These are phyloP conservation scores for Hirundichthys speculiger DNA, from an alignment of 2,113 vertebrate species.

Conservation along the genomic window DNA sequence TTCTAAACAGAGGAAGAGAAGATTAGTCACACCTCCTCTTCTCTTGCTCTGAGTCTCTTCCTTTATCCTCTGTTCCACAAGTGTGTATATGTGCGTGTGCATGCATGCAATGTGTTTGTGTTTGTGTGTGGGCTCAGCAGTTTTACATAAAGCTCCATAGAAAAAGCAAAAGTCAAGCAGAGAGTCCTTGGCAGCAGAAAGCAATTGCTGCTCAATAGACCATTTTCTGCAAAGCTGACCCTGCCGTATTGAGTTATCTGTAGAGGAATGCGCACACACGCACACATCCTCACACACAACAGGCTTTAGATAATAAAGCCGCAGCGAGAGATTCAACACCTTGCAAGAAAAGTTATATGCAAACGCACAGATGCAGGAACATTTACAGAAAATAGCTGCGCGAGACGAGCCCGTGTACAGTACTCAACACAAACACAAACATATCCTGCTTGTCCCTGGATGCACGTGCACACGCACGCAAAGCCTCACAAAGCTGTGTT, in stretches of 20 bases:
- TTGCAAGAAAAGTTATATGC: not conserved
- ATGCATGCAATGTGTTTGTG: conserved; percentile 24
- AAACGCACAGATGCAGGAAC: conserved; percentile 1
- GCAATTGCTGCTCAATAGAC: conserved; percentile 67
- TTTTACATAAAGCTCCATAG: conserved; percentile 74
- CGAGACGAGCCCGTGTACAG: not conserved
- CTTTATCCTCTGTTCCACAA: conserved; percentile 69
- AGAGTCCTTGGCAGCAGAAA: conserved; percentile 69
- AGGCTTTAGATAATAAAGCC: conserved; percentile 28
- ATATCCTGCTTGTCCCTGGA: not conserved
- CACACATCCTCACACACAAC: conserved; percentile 8
- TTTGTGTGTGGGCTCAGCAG: conserved; percentile 64
- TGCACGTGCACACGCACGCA: not conserved
- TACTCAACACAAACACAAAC: conserved; percentile 12
- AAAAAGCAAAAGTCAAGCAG: conserved; percentile 68
- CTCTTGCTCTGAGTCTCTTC: conserved; percentile 66
- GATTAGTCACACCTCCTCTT: conserved; percentile 80
- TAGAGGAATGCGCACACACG: conserved; percentile 26
- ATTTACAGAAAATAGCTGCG: not conserved
- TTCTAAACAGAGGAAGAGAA: conserved; percentile 73
- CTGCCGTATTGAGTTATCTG: conserved; percentile 62
- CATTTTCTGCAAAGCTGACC: conserved; percentile 71
- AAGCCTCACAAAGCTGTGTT: conserved; percentile 11
- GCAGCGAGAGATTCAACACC: conserved; percentile 38
- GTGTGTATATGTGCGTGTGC: conserved; percentile 33